Evolutionary conservation across 1,140 invertebrate species (phyloP).

Genomic region (Rhizoglyphus robini): DNA sequence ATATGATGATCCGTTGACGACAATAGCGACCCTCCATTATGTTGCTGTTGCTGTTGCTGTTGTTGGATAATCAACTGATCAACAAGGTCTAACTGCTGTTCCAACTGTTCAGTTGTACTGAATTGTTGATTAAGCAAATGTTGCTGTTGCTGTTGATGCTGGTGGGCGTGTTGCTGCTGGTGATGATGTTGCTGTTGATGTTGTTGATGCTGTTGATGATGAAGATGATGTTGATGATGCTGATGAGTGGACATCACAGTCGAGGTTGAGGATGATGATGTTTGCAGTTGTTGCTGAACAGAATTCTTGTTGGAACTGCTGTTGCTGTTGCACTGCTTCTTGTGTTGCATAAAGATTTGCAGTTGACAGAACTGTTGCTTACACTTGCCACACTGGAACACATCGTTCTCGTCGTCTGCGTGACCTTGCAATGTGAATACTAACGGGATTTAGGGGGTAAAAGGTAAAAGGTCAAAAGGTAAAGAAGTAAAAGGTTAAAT

Average conservation of each 20-base stretch:
- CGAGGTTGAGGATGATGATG: not conserved
- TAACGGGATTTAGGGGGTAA: not conserved
- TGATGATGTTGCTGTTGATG: not conserved
- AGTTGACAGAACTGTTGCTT: slow-evolving; percentile 48
- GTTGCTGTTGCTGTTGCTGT: not conserved
- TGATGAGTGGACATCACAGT: not conserved
- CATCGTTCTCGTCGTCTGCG: slow-evolving; percentile 43
- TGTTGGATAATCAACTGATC: not conserved
- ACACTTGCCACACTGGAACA: slow-evolving; percentile 53
- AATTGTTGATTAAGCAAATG: not conserved
- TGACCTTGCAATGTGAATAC: not conserved
- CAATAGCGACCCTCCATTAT: too few relatives aligned
- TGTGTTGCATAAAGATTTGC: slow-evolving; percentile 43
- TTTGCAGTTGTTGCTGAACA: not conserved
- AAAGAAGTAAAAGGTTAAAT: not conserved
- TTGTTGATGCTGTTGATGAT: slow-evolving; percentile 1
- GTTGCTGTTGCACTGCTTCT: slow-evolving; percentile 34
- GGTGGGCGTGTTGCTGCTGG: not conserved
- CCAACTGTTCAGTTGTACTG: too few relatives aligned
- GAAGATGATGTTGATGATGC: slow-evolving; percentile 9
- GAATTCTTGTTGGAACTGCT: not conserved
- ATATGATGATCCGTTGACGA: not conserved
- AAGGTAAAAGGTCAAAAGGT: too few relatives aligned
- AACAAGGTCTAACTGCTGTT: too few relatives aligned
- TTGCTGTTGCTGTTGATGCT: not conserved